Evolutionary conservation across 2,888 invertebrate genomes (phyloP), one percentile per base, ranked within the genome.

Genomic region (Oxyteleia sp.): DNA sequence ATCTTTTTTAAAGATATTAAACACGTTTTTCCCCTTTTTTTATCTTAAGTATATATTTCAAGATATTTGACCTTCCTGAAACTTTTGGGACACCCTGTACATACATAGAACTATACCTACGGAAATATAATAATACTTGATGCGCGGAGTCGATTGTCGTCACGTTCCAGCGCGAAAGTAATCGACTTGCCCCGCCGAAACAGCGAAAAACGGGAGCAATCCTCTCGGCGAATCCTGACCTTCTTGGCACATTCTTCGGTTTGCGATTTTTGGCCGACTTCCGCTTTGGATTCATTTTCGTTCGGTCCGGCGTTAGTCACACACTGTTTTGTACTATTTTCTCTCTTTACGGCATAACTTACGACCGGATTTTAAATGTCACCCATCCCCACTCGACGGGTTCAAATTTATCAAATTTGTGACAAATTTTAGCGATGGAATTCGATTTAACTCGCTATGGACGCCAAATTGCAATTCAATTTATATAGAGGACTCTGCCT

Each of bases 171-270:
- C 59, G 64, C 69, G 51, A 63, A 72, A 71, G 71, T 71, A 71
- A 63, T 79, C 69, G 63, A 71, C 57, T 79, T 32, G 68, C 26
- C 41, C 51, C 61, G 57, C 16, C 47, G 63, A 76, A 68, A 61
- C 49, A 29, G 23, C 43, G 15, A 26, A 68, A 72, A 87, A 87
- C 84, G 84, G 85, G 86, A 87, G 84, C 87, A 85, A 85, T 83
- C 87, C 88, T 86, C 85, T 85, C 79, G 79, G 86, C 71, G 35
- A 23, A 66, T 78, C 47, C 82, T 82, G 84, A 87, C 85, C 85
- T 69, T 88, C 87, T 89, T 89, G 90, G 88, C 88, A 89, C 86
- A 85, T 84, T 72, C 84, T 86, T 87, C 88, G 87, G 86, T 86
- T 84, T 82, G 71, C 85, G 61, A 86, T 88, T 89, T 88, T 75